Conservation (phyloP, 2,888 invertebrate species). For the Rhaphigaster nebulosa region DNA sequence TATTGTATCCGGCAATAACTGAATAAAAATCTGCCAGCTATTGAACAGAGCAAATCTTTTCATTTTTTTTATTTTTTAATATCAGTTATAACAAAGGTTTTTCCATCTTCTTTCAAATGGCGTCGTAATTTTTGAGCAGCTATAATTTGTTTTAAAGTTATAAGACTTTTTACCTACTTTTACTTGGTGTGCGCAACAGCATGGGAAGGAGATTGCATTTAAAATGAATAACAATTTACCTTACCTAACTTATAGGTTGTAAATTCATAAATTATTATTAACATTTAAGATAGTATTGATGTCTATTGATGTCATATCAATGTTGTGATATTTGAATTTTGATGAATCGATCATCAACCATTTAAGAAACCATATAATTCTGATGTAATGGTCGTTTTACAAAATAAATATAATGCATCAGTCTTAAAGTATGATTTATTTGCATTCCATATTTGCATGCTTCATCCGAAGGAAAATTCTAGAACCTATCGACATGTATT, state of each 20-base stretch:
- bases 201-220: no score
- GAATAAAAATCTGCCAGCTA: no score
- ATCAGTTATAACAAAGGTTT: no score
- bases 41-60: no score
- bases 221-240: background rate
- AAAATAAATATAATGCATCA: background rate
- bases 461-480: background rate
- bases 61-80: no score
- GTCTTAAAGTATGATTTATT: background rate
- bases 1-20: no score
- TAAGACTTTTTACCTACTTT: no score
- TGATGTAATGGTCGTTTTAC: background rate
- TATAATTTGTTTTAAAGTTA: no score
- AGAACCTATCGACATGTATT: background rate
- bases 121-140: no score
- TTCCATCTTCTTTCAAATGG: no score
- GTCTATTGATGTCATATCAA: conserved; percentile 21
- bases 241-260: background rate
- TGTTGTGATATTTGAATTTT: background rate
- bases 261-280: background rate
- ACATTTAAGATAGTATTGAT: background rate
- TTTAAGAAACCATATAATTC: background rate
- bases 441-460: background rate
- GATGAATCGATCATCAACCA: background rate
- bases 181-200: no score